Evolutionary conservation across 2,888 invertebrate genomes (phyloP).

Genomic region (Diogma glabrata): DNA sequence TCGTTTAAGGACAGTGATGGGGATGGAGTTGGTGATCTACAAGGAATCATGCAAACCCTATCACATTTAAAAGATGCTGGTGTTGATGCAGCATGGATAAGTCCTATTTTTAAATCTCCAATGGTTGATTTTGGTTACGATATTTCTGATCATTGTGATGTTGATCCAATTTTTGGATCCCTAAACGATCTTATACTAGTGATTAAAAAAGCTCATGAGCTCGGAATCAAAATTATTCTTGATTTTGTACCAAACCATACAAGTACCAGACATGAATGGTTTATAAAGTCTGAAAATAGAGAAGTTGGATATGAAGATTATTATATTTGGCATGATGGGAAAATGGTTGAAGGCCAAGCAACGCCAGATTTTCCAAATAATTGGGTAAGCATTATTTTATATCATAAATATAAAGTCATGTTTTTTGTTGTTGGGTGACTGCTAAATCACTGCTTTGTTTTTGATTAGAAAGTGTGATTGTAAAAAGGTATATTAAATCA

Average conservation of each 20-base stretch:
- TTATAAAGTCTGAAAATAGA: conserved; percentile 47
- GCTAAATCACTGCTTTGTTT: too few species aligned
- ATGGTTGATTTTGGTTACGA: conserved; percentile 73
- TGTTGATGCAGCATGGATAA: conserved; percentile 55
- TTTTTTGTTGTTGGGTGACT: too few species aligned
- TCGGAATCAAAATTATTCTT: conserved; percentile 43
- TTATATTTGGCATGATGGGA: conserved; percentile 49
- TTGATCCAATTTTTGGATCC: conserved; percentile 58
- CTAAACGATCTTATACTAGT: conserved; percentile 56
- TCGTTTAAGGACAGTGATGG: conserved; percentile 63
- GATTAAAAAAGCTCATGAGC: conserved; percentile 39
- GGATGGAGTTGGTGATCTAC: conserved; percentile 66
- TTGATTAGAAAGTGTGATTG: too few species aligned
- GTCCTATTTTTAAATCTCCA: conserved; percentile 52
- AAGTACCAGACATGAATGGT: conserved; percentile 70
- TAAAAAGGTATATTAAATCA: background rate
- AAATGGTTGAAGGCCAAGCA: conserved; percentile 22
- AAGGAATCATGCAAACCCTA: conserved; percentile 29
- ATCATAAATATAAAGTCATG: too few species aligned
- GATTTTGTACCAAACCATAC: conserved; percentile 63
- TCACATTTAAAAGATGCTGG: conserved; percentile 55
- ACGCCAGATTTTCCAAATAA: conserved; percentile 55
- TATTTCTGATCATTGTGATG: conserved; percentile 51
- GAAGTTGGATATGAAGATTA: conserved; percentile 56
- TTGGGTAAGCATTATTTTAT: conserved; percentile 55